These are phyloP conservation scores for Pipistrellus kuhlii DNA, from an alignment of 2,797 vertebrate species.

Conservation along the genomic window DNA sequence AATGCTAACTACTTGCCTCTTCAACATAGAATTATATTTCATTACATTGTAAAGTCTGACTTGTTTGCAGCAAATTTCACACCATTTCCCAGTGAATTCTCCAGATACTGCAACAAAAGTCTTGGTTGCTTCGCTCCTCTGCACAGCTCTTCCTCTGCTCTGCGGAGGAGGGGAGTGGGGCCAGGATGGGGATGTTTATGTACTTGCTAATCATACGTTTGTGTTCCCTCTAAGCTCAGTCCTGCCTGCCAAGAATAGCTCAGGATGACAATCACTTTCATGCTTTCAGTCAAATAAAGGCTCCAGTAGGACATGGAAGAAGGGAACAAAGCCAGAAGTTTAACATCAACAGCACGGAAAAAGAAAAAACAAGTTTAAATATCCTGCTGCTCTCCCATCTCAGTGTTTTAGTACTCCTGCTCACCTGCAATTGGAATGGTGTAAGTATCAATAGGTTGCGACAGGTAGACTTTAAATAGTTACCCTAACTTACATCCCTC, in stretches of 20 bases:
- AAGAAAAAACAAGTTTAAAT: neutral
- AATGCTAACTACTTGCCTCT: neutral
- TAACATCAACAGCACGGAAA: neutral
- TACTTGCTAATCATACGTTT: constrained; percentile 59
- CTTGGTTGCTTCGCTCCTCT: constrained; percentile 69
- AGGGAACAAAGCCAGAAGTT: constrained; percentile 58
- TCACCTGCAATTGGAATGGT: neutral
- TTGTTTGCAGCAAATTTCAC: constrained; percentile 61
- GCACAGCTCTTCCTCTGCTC: constrained; percentile 52
- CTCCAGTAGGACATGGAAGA: constrained; percentile 58
- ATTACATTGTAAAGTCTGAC: constrained; percentile 74
- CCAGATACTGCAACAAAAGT: constrained; percentile 43
- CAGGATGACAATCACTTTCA: constrained; percentile 72
- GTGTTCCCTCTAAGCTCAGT: constrained; percentile 66
- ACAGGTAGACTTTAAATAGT: neutral
- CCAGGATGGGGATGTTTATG: constrained; percentile 52
- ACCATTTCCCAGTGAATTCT: constrained; percentile 68
- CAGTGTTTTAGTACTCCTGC: neutral
- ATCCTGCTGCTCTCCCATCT: neutral
- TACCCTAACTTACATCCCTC: neutral
- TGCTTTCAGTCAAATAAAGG: constrained; percentile 69
- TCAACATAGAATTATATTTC: constrained; percentile 43
- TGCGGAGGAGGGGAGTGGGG: constrained; percentile 1
- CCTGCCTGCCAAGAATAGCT: constrained; percentile 66
- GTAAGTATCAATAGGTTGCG: neutral